Percentiles rank a stretch among this genome's conserved stretches.
These are phyloP conservation scores for Magallana ariakensis DNA, from an alignment of 1,140 invertebrate species.

Conservation along the genomic window DNA sequence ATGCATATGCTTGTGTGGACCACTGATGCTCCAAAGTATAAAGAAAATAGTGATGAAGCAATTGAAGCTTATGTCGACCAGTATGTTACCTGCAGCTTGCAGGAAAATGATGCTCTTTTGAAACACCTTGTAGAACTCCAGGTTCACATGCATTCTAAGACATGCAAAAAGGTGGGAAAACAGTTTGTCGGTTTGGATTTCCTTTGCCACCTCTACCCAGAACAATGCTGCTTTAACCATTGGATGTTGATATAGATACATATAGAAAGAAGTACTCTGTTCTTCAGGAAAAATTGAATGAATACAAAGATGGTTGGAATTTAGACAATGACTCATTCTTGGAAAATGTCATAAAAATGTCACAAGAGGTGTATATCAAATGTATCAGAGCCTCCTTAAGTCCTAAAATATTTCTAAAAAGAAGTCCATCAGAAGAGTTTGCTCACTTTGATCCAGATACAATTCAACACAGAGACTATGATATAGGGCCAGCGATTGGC, in stretches of 20 bases:
- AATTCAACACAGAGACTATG: slow-evolving; percentile 48
- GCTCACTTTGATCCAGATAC: slow-evolving; percentile 52
- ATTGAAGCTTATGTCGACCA: slow-evolving; percentile 46
- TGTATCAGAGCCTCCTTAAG: slow-evolving; percentile 54
- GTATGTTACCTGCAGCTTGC: slow-evolving; percentile 51
- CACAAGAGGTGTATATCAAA: slow-evolving; percentile 58
- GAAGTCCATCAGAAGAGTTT: slow-evolving; percentile 49
- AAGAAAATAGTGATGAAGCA: slow-evolving; percentile 33
- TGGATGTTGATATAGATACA: slow-evolving; percentile 45
- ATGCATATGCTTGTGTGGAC: slow-evolving; percentile 52
- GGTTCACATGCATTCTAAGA: slow-evolving; percentile 60
- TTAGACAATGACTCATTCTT: slow-evolving; percentile 57
- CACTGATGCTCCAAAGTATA: slow-evolving; percentile 46
- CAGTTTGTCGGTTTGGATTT: slow-evolving; percentile 61
- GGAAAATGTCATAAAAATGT: slow-evolving; percentile 48
- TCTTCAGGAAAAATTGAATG: slow-evolving; percentile 47
- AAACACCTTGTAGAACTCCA: slow-evolving; percentile 57
- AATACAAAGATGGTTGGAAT: slow-evolving; percentile 41
- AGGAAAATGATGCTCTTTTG: slow-evolving; percentile 44
- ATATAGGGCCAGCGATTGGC: slow-evolving; percentile 37
- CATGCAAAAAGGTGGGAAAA: slow-evolving; percentile 59
- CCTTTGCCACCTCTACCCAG: slow-evolving; percentile 57
- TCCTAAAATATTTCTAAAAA: slow-evolving; percentile 59
- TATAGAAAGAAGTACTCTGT: slow-evolving; percentile 47
- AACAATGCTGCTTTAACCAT: slow-evolving; percentile 61